Conservation (phyloP, 2,888 invertebrate species). For the Exocentrus adspersus region DNA sequence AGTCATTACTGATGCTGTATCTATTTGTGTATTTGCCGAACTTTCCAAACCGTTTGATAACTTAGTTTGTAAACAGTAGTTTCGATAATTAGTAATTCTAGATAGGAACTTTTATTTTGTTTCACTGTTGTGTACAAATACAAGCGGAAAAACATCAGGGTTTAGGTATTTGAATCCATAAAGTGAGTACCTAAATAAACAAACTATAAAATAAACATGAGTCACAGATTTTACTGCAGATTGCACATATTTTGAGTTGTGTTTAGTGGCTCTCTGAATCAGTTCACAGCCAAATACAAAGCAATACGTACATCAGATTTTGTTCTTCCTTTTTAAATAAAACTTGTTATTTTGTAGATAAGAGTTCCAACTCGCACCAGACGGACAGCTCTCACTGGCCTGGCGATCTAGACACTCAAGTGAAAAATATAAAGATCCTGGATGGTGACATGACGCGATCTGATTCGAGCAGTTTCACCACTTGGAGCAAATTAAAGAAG, state of each 20-base stretch:
- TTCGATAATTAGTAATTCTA: background rate
- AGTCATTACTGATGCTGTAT: background rate
- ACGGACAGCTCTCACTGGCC: slow-evolving; percentile 56
- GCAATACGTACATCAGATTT: too few relatives aligned
- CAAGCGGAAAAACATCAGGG: too few relatives aligned
- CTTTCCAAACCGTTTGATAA: background rate
- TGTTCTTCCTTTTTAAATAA: background rate
- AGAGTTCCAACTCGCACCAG: slow-evolving; percentile 42
- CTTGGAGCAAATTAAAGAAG: slow-evolving; percentile 87
- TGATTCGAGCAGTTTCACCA: slow-evolving; percentile 84
- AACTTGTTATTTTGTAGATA: slow-evolving; percentile 39
- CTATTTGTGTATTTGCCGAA: background rate
- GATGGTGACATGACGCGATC: slow-evolving; percentile 88
- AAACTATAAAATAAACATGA: too few relatives aligned
- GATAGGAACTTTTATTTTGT: too few relatives aligned
- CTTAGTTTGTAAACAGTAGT: background rate
- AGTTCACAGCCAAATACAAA: too few relatives aligned
- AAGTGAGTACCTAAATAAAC: too few relatives aligned
- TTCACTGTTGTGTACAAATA: too few relatives aligned
- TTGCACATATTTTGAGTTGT: too few relatives aligned
- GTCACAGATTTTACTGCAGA: too few relatives aligned
- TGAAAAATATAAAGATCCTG: slow-evolving; percentile 51
- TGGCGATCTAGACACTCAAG: slow-evolving; percentile 44
- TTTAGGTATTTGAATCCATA: too few relatives aligned
- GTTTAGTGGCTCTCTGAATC: too few relatives aligned